Evolutionary conservation across 2,888 invertebrate genomes (phyloP), one percentile per base, ranked within the genome.

Genomic region (Dynastes tityus): DNA sequence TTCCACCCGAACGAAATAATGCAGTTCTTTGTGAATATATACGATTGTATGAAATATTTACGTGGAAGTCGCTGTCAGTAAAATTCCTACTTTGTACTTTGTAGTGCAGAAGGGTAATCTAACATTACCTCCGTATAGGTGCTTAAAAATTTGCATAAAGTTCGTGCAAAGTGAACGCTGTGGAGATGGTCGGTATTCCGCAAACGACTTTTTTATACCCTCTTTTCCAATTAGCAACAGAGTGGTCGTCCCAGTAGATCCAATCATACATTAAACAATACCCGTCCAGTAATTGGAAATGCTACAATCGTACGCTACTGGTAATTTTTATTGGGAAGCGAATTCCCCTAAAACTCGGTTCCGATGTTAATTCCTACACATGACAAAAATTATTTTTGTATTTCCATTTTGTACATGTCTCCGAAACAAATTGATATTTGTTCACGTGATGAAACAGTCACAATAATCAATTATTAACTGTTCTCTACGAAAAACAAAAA

Each of bases 221-320:
- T 82, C 83, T 82, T 82, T 83, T 83, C 83, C 83, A 84, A 84
- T 84, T 84, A 84, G 84, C 80, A 81, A 82, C 83, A 83, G 83
- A 83, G 84, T 81, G 82, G 82, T 79, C 58, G 81, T 82, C 83
- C 82, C 84, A 81, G 82, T 84, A 82, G 83, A 84, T 83, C 82
- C 83, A 83, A 83, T 84, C 83, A 81, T 81, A 83, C 81, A 81
- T 83, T 84, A 83, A 83, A 84, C 84, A 84, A 84, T 83, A 79
- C 82, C 81, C 80, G 79, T 79, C 79, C 81, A 81, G 83, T 84
- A 84, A 84, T 83, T 83, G 84, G 84, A 83, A 82, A 83, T 81
- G 82, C 77, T 77, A 76, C 74, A 61, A 73, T 73, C 58, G 58
- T 61, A 37, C 61, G 73, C 73, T 61, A 40, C 16, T 40, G 73